phyloP scores from a whole-genome alignment of 1,140 invertebrate genomes.

The Heliconius nattereri region DNA sequence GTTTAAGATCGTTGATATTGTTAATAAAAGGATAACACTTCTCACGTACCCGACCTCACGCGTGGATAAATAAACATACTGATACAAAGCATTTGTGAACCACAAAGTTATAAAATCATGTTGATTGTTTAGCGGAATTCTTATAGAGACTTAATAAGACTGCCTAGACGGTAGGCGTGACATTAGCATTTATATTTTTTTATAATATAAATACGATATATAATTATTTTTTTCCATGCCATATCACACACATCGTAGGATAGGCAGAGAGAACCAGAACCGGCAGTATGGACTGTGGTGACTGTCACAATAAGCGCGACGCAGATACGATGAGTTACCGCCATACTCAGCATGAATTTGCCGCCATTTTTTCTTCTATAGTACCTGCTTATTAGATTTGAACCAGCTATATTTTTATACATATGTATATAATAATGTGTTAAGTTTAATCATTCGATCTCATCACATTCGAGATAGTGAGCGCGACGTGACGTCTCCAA shows the following conservation, averaged over 20 bases:
- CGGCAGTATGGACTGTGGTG: too few species aligned
- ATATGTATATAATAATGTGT: not conserved
- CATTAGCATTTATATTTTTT: not conserved
- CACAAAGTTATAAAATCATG: not conserved
- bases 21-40: not conserved
- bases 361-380: too few species aligned
- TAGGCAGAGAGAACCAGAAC: not conserved
- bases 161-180: not conserved
- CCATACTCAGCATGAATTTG: too few species aligned
- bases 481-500: conserved; percentile 29
- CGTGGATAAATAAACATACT: not conserved
- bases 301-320: too few species aligned
- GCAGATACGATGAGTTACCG: too few species aligned
- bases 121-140: not conserved
- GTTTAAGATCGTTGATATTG: not conserved
- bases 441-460: not conserved
- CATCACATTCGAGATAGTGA: conserved; percentile 14
- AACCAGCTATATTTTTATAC: not conserved
- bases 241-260: not conserved
- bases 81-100: not conserved
- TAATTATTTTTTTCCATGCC: too few species aligned
- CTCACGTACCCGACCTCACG: not conserved
- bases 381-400: too few species aligned
- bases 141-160: not conserved
- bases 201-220: too few species aligned